Conservation (phyloP, 2,113 vertebrate species). For the Caretta caretta region DNA sequence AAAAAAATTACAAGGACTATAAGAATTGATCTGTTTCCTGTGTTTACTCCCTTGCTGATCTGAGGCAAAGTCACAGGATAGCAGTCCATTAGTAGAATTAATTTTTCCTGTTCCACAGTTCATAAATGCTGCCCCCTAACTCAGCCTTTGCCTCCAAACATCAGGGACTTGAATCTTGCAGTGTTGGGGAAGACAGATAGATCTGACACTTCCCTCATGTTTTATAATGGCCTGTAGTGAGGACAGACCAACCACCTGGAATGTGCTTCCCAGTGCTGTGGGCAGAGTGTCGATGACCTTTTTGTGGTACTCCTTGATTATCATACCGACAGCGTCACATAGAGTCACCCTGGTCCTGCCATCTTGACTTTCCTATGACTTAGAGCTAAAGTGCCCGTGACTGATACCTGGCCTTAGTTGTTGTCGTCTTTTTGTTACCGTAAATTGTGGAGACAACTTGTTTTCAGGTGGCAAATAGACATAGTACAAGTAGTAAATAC, state of each 20-base stretch:
- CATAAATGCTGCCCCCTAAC: background rate
- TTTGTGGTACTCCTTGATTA: background rate
- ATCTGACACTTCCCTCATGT: background rate
- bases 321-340: background rate
- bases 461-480: background rate
- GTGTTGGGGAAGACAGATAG: background rate
- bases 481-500: background rate
- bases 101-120: background rate
- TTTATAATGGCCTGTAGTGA: background rate
- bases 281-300: background rate
- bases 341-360: background rate
- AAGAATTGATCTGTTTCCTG: background rate
- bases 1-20: background rate
- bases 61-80: background rate
- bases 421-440: fast-evolving
- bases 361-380: background rate
- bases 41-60: background rate
- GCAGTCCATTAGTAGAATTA: background rate
- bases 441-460: background rate
- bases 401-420: background rate
- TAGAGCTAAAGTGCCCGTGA: background rate
- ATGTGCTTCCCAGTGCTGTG: background rate
- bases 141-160: background rate
- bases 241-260: background rate
- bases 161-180: background rate